Evolutionary conservation across 1,140 invertebrate genomes (phyloP).

Genomic region (Orussus abietinus): DNA sequence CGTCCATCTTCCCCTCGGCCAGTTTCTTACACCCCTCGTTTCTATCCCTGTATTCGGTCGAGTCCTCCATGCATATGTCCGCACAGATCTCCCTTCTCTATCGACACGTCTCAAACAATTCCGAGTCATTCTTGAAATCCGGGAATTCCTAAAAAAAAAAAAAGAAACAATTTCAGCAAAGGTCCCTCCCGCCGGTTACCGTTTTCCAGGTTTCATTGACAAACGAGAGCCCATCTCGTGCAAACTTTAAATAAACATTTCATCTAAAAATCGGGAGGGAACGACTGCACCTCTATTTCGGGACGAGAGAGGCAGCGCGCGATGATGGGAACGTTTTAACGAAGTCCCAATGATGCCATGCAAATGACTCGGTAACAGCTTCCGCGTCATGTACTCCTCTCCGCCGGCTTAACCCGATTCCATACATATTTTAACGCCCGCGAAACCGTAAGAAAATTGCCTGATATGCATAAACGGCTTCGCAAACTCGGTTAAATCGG

Average conservation of each 20-base stretch:
- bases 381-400: conserved; percentile 38
- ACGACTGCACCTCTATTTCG: too few species aligned
- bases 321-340: conserved; percentile 33
- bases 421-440: conserved; percentile 54
- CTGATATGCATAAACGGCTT: conserved; percentile 51
- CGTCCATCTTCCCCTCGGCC: neutral
- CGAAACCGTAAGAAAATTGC: conserved; percentile 53
- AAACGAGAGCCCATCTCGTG: too few species aligned
- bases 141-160: too few species aligned
- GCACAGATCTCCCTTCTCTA: neutral
- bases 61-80: neutral
- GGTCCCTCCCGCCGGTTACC: too few species aligned
- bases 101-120: too few species aligned
- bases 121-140: too few species aligned
- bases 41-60: conserved; percentile 13
- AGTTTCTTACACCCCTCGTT: conserved; percentile 17
- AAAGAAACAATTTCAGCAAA: too few species aligned
- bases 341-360: conserved; percentile 46
- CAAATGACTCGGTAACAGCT: conserved; percentile 53
- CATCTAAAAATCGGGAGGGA: too few species aligned
- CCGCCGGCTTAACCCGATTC: conserved; percentile 50
- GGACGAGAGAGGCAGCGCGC: conserved; percentile 16
- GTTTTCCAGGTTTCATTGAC: too few species aligned
- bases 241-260: too few species aligned
- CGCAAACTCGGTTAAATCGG: conserved; percentile 38